Percentiles rank a stretch among this genome's conserved stretches.
Evolutionary conservation across 2,797 vertebrate species (phyloP).

Genomic region (Girardinus metallicus): DNA sequence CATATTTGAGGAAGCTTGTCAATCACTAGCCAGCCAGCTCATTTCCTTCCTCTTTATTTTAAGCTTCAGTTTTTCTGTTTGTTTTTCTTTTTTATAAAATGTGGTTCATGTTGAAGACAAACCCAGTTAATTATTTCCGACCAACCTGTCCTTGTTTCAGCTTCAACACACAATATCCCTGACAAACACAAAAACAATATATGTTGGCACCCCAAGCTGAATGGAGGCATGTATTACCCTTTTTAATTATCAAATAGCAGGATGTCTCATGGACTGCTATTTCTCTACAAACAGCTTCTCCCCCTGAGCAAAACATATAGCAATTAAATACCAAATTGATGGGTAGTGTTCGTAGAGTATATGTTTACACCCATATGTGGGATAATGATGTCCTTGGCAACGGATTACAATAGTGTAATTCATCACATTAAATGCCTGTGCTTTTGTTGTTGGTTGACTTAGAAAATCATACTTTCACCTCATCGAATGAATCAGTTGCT

Average conservation of each 20-base stretch:
- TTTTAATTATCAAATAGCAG: conserved; percentile 73
- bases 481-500: conserved; percentile 11
- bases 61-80: not conserved
- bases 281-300: conserved; percentile 53
- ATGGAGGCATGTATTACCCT: conserved; percentile 56
- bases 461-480: not conserved
- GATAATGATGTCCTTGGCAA: conserved; percentile 8
- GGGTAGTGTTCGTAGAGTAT: not conserved
- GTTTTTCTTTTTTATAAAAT: not conserved
- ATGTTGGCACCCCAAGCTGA: conserved; percentile 51
- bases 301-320: conserved; percentile 38
- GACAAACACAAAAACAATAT: conserved; percentile 59
- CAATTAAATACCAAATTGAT: conserved; percentile 48
- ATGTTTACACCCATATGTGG: not conserved
- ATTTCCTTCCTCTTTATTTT: not conserved
- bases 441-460: conserved; percentile 14
- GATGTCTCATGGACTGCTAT: conserved; percentile 48
- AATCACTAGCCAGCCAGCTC: not conserved
- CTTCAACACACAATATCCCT: conserved; percentile 32
- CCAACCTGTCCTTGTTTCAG: conserved; percentile 27
- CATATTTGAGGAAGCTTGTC: not conserved
- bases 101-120: conserved; percentile 36
- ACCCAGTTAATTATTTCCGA: conserved; percentile 59
- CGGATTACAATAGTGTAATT: conserved; percentile 10
- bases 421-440: conserved; percentile 14